Conservation (phyloP, 2,797 vertebrate species). For the Phrynocephalus forsythii region DNA sequence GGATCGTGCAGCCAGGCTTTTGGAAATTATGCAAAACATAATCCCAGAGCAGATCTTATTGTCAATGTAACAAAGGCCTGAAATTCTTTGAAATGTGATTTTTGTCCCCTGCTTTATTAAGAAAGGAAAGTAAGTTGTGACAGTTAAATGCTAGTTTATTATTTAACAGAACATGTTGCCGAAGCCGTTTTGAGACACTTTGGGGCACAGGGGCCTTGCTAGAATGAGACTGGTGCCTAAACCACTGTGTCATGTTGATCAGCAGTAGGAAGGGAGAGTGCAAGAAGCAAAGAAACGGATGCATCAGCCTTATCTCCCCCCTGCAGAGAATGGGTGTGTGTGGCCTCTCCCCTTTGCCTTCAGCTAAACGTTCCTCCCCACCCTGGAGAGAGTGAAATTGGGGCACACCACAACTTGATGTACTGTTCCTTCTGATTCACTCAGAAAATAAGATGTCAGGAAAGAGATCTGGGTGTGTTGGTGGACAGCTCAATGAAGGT, state of each 20-base stretch:
- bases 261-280: slow-evolving; percentile 10
- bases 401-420: not conserved
- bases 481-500: too few species aligned
- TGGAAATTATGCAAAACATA: too few species aligned
- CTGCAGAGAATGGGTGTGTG: slow-evolving; percentile 17
- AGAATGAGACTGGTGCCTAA: not conserved
- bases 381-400: not conserved
- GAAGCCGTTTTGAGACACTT: not conserved
- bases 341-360: not conserved
- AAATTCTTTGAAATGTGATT: too few species aligned
- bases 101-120: too few species aligned
- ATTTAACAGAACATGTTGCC: too few species aligned
- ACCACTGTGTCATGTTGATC: not conserved
- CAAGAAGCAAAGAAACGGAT: not conserved
- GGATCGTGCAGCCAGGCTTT: too few species aligned
- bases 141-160: too few species aligned
- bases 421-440: not conserved
- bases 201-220: too few species aligned
- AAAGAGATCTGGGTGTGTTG: too few species aligned
- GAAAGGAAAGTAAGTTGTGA: too few species aligned
- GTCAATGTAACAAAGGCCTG: too few species aligned
- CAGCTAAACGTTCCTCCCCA: not conserved
- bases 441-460: not conserved
- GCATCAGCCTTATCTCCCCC: not conserved
- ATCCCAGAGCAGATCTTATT: too few species aligned